A percentile compares a stretch with the other conserved stretches of the same genome.
phyloP scores from a whole-genome alignment of 2,113 vertebrate genomes.

The rabbit (Oryctolagus cuniculus) region DNA sequence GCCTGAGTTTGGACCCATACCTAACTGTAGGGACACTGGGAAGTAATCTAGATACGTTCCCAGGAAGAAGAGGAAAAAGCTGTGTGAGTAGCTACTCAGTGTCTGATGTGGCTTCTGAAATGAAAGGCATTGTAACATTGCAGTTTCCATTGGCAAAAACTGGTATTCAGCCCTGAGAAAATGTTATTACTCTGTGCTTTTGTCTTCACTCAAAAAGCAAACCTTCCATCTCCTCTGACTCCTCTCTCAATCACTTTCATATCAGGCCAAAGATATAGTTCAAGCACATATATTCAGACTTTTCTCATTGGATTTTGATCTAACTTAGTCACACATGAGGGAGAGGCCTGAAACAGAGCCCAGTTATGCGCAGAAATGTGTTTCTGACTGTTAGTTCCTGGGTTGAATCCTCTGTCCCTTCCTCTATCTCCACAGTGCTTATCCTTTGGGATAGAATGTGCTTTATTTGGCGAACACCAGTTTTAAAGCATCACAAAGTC shows the following conservation, averaged over 20 bases:
- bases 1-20: not conserved
- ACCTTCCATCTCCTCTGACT: not conserved
- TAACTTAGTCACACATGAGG: conserved; percentile 1
- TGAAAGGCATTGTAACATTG: not conserved
- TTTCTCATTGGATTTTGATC: conserved; percentile 41
- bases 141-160: conserved; percentile 22
- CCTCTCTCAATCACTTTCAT: conserved; percentile 18
- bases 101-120: not conserved
- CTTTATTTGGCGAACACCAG: not conserved
- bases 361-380: not conserved
- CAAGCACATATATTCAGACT: conserved; percentile 36
- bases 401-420: not conserved
- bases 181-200: conserved; percentile 22
- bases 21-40: not conserved
- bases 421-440: not conserved
- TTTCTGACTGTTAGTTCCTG: not conserved
- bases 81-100: not conserved
- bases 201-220: conserved; percentile 44
- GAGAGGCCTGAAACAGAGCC: not conserved
- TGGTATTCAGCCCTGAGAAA: conserved; percentile 38
- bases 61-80: not conserved
- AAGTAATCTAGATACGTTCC: not conserved
- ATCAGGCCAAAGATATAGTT: conserved; percentile 31
- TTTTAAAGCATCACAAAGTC: not conserved
- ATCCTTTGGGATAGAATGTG: not conserved